Evolutionary conservation across 2,797 vertebrate species (phyloP).

Genomic region (Pristis pectinata): DNA sequence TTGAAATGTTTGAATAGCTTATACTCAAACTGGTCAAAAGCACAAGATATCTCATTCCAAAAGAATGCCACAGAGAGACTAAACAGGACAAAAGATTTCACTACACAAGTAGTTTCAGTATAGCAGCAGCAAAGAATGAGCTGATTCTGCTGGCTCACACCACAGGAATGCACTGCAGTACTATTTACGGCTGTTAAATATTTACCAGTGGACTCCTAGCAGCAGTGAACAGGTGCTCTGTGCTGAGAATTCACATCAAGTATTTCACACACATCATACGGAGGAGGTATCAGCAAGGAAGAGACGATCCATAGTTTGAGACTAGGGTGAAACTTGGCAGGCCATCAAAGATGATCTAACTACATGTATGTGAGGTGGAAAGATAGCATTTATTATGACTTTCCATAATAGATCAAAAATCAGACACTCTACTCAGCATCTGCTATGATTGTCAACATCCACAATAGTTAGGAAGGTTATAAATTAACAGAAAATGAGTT

Average conservation of each 20-base stretch:
- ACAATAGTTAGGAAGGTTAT: slow-evolving; percentile 14
- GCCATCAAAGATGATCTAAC: not conserved
- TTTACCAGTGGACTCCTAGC: slow-evolving; percentile 2
- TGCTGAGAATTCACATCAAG: not conserved
- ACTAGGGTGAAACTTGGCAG: not conserved
- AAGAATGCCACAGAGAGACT: not conserved
- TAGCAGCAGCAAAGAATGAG: not conserved
- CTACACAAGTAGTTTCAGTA: not conserved
- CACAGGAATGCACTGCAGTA: slow-evolving; percentile 8
- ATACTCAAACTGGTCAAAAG: not conserved
- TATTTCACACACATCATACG: not conserved
- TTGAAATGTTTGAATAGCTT: slow-evolving; percentile 8
- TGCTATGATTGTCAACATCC: not conserved
- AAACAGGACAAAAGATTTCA: not conserved
- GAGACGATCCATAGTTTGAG: not conserved
- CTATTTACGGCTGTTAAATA: slow-evolving; percentile 28
- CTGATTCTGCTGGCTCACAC: slow-evolving; percentile 8
- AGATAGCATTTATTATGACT: not conserved
- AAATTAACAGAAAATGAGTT: not conserved
- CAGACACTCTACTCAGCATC: not conserved
- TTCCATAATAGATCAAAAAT: not conserved
- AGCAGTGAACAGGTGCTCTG: slow-evolving; percentile 8
- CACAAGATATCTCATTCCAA: not conserved
- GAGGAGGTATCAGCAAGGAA: not conserved
- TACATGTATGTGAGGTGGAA: not conserved